Conservation (phyloP, 2,797 vertebrate genomes). For the Jordanella pulchra region DNA sequence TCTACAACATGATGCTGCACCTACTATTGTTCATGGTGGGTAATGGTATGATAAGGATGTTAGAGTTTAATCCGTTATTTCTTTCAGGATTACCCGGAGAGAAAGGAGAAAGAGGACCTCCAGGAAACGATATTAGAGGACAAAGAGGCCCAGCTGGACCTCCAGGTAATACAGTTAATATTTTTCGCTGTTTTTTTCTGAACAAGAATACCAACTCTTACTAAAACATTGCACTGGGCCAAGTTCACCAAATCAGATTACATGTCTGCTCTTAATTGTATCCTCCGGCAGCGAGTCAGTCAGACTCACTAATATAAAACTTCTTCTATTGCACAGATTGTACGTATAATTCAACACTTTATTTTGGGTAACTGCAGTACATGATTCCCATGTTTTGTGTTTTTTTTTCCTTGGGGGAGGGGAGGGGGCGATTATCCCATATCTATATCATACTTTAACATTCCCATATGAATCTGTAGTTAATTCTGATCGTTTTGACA, state of each 20-base stretch:
- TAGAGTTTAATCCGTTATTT: neutral
- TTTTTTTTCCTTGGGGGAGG: constrained; percentile 47
- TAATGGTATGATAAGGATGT: neutral
- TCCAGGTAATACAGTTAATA: constrained; percentile 82
- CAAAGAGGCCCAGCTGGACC: constrained; percentile 88
- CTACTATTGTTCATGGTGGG: neutral
- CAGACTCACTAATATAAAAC: constrained; percentile 1
- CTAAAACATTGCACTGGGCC: constrained; percentile 8
- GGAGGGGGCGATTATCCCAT: constrained; percentile 29
- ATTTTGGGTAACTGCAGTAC: constrained; percentile 51
- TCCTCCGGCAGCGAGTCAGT: constrained; percentile 34
- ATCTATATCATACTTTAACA: constrained; percentile 22
- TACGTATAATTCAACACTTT: constrained; percentile 31
- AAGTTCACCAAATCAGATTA: constrained; percentile 6
- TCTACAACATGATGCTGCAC: neutral
- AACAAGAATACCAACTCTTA: neutral
- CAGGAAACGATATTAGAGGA: constrained; percentile 85
- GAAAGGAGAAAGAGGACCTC: constrained; percentile 91
- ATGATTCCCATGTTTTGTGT: constrained; percentile 52
- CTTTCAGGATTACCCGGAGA: constrained; percentile 89
- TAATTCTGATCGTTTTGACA: constrained; percentile 8
- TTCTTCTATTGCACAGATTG: constrained; percentile 11
- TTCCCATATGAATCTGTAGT: constrained; percentile 26
- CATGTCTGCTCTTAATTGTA: constrained; percentile 14
- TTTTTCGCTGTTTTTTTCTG: neutral